Evolutionary conservation across 2,888 invertebrate species (phyloP), one percentile per base, ranked within the genome.

Genomic region (Luperina nickerlii): DNA sequence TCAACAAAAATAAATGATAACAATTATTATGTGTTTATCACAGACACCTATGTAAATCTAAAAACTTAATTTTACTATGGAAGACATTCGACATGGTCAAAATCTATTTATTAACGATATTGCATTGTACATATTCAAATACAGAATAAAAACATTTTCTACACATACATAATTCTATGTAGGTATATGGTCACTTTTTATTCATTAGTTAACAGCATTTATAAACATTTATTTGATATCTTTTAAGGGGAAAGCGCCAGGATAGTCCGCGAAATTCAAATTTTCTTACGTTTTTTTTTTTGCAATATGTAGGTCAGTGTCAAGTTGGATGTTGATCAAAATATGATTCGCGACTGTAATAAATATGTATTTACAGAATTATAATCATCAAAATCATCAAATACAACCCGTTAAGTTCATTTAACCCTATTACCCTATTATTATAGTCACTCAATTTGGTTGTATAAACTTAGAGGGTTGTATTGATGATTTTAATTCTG

Each of bases 1-100:
- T 81, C 76, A 84, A 87, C 74, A 76, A 74, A 85, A 82, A 85
- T 65, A 71, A 67, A 79, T 60, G 45, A 72, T 78, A 81, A 70
- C 66, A 32, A 73, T 81, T 74, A 71, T 71, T 78, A 83, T 81
- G 71, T 67, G 65, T 70, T 74, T 79, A 82, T 84, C 84, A 90
- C 88, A 85, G 85, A 82, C 75, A 82, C 74, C 57, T 75, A 82
- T 45, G 27, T 78, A 67, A 81, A 71, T 57, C 72, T 74, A 78
- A 80, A 71, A 74, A 81, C 78, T 87, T 79, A 81, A 82, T 71
- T 48, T 77, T 57, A 66, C 54, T 66, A 84, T 81, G 91, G 91
- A 91, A 91, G 91, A 90, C 89, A 76, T 88, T 74, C 65, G 71
- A 80, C 32, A 67, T 90, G 88, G 88, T 90, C 84, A 80, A 70